Conservation (phyloP, 2,797 vertebrate genomes). For the Leucoraja ocellata region DNA sequence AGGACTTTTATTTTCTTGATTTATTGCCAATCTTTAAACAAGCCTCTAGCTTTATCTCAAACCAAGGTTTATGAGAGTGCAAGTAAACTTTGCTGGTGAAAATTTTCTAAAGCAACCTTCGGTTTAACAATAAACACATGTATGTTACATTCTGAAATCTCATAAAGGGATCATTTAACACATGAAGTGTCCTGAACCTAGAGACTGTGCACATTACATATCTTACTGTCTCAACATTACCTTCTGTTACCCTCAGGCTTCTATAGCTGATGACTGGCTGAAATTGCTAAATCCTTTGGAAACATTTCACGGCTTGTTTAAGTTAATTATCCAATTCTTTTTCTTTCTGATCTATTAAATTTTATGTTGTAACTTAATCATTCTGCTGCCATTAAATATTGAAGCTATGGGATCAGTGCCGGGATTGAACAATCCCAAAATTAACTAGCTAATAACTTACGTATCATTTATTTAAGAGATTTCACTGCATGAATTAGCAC, state of each 20-base stretch:
- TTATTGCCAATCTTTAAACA: background rate
- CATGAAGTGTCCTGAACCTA: background rate
- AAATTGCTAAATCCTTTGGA: background rate
- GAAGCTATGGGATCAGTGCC: background rate
- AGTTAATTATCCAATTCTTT: constrained; percentile 11
- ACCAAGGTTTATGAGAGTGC: background rate
- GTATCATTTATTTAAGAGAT: constrained; percentile 11
- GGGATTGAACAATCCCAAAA: background rate
- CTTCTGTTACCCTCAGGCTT: too few species aligned
- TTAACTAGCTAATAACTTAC: too few species aligned
- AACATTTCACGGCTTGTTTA: constrained; percentile 15
- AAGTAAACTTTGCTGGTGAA: background rate
- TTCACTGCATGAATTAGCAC: background rate
- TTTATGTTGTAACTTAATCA: constrained; percentile 5
- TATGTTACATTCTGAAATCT: background rate
- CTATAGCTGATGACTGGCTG: background rate
- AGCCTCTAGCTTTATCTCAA: background rate
- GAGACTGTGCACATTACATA: background rate
- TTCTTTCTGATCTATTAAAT: background rate
- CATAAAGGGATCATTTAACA: background rate
- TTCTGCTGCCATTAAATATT: background rate
- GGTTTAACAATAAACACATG: background rate
- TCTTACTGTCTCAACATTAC: background rate
- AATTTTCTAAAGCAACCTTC: background rate
- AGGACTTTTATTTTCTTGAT: background rate